A percentile compares a stretch with the other conserved stretches of the same genome.
Evolutionary conservation across 2,888 invertebrate genomes (phyloP).

Genomic region (Drosophila atripex): DNA sequence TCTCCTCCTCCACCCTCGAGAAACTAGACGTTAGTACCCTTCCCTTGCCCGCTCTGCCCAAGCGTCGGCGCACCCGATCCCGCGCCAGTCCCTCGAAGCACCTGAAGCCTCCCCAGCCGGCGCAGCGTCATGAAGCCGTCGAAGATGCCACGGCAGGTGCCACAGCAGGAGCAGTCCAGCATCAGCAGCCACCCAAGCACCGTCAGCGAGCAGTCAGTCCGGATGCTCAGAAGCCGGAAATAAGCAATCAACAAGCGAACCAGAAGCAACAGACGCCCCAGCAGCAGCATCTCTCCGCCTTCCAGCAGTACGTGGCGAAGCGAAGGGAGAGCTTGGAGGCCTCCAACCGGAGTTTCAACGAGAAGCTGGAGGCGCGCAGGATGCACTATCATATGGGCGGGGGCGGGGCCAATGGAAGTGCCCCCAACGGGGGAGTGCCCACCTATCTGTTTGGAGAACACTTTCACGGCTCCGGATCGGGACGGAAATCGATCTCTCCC

Average conservation of each 20-base stretch:
- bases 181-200: constrained; percentile 34
- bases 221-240: constrained; percentile 41
- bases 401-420: constrained; percentile 45
- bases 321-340: constrained; percentile 82
- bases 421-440: constrained; percentile 72
- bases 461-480: constrained; percentile 49
- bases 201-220: constrained; percentile 37
- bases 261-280: constrained; percentile 22
- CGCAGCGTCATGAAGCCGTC: constrained; percentile 21
- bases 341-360: constrained; percentile 82
- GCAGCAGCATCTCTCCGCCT: constrained; percentile 66
- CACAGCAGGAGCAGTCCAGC: constrained; percentile 25
- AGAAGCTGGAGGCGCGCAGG: constrained; percentile 82
- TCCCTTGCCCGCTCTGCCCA: constrained; percentile 83
- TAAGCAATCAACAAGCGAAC: constrained; percentile 8
- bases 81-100: constrained; percentile 78
- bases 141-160: constrained; percentile 40
- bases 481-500: constrained; percentile 56
- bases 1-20: constrained; percentile 80
- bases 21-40: constrained; percentile 83
- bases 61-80: constrained; percentile 80
- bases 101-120: constrained; percentile 51
- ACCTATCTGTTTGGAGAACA: constrained; percentile 84
- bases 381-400: constrained; percentile 83
- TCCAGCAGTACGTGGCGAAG: constrained; percentile 81